Evolutionary conservation across 2,797 vertebrate species (phyloP).

Genomic region (Eurystomus glaucurus): DNA sequence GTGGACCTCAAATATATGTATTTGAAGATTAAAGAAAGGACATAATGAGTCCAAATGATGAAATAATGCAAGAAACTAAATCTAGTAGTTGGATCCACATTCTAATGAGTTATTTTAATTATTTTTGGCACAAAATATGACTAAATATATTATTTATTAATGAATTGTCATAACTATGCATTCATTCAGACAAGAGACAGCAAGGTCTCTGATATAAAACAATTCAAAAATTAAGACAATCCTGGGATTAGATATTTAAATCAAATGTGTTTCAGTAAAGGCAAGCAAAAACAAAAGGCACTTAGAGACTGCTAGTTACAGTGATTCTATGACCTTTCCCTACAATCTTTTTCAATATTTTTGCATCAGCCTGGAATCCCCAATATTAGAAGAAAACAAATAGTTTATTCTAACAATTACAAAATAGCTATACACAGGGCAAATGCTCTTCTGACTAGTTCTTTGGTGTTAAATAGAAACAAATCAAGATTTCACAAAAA

Average conservation of each 20-base stretch:
- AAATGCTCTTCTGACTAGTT: not conserved
- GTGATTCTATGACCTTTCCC: not conserved
- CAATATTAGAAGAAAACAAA: constrained; percentile 33
- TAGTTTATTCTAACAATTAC: constrained; percentile 24
- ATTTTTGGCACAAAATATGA: not conserved
- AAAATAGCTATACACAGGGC: constrained; percentile 18
- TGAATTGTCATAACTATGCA: not conserved
- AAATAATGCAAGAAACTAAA: not conserved
- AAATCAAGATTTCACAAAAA: constrained; percentile 1
- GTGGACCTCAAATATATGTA: not conserved
- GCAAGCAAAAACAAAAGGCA: not conserved
- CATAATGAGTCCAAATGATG: not conserved
- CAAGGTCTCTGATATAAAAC: not conserved
- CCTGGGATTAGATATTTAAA: not conserved
- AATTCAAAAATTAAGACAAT: not conserved
- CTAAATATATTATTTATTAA: not conserved
- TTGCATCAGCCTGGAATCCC: constrained; percentile 22
- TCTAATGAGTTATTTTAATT: not conserved
- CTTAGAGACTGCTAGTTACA: not conserved
- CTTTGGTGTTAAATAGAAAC: not conserved
- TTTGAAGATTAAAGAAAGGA: not conserved
- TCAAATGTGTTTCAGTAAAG: not conserved
- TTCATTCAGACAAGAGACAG: not conserved
- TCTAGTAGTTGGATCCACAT: not conserved
- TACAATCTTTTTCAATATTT: not conserved